Conservation (phyloP, 2,797 vertebrate species). For the Schizopygopsis pylzovi region DNA sequence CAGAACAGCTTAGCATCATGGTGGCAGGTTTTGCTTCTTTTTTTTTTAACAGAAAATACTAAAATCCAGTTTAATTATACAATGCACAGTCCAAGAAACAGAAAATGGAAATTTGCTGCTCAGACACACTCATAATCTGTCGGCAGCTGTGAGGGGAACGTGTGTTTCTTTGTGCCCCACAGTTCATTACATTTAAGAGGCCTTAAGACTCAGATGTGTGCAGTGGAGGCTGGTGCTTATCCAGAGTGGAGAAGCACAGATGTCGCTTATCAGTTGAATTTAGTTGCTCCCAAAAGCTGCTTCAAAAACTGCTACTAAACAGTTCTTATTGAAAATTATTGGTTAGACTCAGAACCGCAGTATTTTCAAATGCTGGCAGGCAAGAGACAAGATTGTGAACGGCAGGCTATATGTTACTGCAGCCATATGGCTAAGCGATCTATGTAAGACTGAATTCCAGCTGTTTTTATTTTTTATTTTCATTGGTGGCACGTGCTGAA, state of each 20-base stretch:
- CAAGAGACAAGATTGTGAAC: slow-evolving; percentile 1
- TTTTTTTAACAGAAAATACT: not conserved
- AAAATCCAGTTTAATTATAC: slow-evolving; percentile 3
- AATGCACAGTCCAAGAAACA: slow-evolving; percentile 8
- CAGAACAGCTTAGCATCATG: not conserved
- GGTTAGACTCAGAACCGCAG: not conserved
- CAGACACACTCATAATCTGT: slow-evolving; percentile 36
- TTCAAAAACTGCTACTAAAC: slow-evolving; percentile 22
- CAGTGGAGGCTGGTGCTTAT: slow-evolving; percentile 29
- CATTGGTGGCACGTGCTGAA: not conserved
- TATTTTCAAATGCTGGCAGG: not conserved
- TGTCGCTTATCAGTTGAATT: slow-evolving; percentile 33
- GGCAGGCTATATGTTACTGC: not conserved
- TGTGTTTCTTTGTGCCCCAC: slow-evolving; percentile 39
- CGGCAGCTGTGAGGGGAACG: slow-evolving; percentile 23
- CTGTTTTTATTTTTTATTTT: not conserved
- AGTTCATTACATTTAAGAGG: slow-evolving; percentile 39
- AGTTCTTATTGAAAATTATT: slow-evolving; percentile 9
- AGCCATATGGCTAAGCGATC: not conserved
- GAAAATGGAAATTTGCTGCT: slow-evolving; percentile 22
- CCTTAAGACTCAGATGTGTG: slow-evolving; percentile 38
- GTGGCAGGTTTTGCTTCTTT: not conserved
- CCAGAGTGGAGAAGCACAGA: slow-evolving; percentile 30
- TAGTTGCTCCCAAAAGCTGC: slow-evolving; percentile 26
- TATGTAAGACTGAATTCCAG: not conserved